Evolutionary conservation across 2,888 invertebrate genomes (phyloP), one percentile per base, ranked within the genome.

Genomic region (Machimus atricapillus): DNA sequence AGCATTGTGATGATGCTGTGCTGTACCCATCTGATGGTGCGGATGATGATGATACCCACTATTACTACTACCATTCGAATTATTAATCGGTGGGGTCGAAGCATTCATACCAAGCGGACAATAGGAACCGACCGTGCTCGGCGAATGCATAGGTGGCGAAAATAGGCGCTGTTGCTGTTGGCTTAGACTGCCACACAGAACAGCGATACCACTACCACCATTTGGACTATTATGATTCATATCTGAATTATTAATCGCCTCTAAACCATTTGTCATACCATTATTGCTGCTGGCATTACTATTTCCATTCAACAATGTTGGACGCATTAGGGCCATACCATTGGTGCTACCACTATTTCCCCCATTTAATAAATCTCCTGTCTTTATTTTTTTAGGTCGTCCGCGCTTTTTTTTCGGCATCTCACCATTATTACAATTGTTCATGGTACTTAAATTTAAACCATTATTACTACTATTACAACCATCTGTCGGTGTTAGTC

Each of bases 381-480:
- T 94, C 89, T 96, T 94, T 23, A 97, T 95, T 93, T 97, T 98
- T 93, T 97, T 97, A 88, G 97, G 97, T 88, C 97, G 94, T 27
- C 97, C 97, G 37, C 97, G 93, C 91, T 97, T 97, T 93, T 97
- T 97, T 93, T 97, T 97, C 88, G 96, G 96, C 88, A 96, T 95
- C 91, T 94, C 94, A 88, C 93, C 93, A 66, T 52, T 86, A 66
- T 34, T 87, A 77, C 83, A 77, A 46, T 66, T 56, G 31, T 74
- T 79, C 74, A 81, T 46, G 58, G 23, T 87, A 82, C 74, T 85
- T 37, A 77, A 78, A 77, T 76, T 76, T 43, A 78, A 56, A 34
- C 43, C 66, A 40, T 77, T 85, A 87, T 85, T 87, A 85, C 40
- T 87, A 82, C 66, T 87, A 82, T 91, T 86, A 77, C 90, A 92